These are phyloP conservation scores for Drepana falcataria DNA, from an alignment of 2,888 invertebrate species.

Conservation along the genomic window DNA sequence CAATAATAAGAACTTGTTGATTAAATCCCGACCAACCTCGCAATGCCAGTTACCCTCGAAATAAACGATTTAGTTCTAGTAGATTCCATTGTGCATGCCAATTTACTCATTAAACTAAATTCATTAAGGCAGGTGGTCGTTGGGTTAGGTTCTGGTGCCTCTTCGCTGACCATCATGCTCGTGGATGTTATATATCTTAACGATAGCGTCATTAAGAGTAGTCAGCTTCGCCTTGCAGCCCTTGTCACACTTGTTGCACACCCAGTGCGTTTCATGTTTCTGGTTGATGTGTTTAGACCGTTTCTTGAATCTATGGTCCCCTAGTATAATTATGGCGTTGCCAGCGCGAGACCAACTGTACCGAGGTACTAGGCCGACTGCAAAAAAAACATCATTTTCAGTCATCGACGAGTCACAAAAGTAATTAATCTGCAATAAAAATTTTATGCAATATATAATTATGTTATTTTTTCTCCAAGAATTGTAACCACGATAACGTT, in stretches of 20 bases:
- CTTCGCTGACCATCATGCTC: constrained; percentile 48
- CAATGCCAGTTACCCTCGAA: too few relatives aligned
- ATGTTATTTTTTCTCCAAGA: too few relatives aligned
- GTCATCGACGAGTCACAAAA: neutral
- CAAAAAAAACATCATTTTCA: constrained; percentile 8
- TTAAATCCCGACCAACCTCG: too few relatives aligned
- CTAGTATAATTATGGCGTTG: constrained; percentile 65
- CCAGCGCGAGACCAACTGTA: constrained; percentile 69
- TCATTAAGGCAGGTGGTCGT: too few relatives aligned
- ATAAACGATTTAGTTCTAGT: too few relatives aligned
- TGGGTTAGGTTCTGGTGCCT: neutral
- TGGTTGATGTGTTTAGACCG: constrained; percentile 57
- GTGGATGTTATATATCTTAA: constrained; percentile 59
- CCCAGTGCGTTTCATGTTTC: constrained; percentile 65
- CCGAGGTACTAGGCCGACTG: constrained; percentile 41
- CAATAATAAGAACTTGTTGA: too few relatives aligned
- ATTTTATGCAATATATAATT: too few relatives aligned
- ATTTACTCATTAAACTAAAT: too few relatives aligned
- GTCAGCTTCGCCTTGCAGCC: constrained; percentile 68
- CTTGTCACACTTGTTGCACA: constrained; percentile 65
- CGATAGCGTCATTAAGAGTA: constrained; percentile 59
- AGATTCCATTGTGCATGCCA: too few relatives aligned
- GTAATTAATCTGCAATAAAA: too few relatives aligned
- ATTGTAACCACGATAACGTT: too few relatives aligned
- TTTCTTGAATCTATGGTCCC: constrained; percentile 66